Evolutionary conservation across 2,888 invertebrate genomes (phyloP), one percentile per base, ranked within the genome.

Genomic region (Apocheima hispidaria): DNA sequence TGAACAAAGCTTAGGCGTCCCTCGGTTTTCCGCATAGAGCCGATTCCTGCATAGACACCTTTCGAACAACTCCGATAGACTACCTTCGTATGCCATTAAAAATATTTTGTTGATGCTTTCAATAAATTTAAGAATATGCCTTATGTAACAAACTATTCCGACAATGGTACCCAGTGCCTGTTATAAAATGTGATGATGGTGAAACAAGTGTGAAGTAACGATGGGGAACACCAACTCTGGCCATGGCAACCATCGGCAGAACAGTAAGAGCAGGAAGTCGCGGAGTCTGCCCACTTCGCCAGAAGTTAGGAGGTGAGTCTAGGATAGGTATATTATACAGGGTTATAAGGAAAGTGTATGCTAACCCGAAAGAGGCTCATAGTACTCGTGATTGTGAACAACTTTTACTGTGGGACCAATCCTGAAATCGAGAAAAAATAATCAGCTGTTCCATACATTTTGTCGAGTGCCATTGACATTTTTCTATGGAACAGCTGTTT

Each of bases 251-350:
- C 79, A 85, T 46, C 84, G 87, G 57, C 88, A 89, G 65, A 81
- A 89, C 78, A 83, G 88, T 73, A 92, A 92, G 74, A 93, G 82
- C 80, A 90, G 94, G 74, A 95, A 95, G 80, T 94, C 94, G 48
- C 92, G 96, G 81, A 96, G 96, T 86, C 91, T 96, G 81, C 96
- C 96, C 63, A 96, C 96, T 69, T 96, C 96, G 57, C 96, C 96
- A 75, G 95, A 95, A 93, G 95, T 95, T 65, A 92, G 95, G 87
- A 95, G 96, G 96, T 96, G 94, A 64, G 81, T 72, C 4, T 26
- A 14, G 1, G 14, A 4, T 16, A 9, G 14, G 10, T 3, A 16
- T 18, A 38, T 18, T n/a, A n/a, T n/a, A n/a, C n/a, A n/a, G n/a
- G n/a, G n/a, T n/a, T n/a, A n/a, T n/a, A n/a, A n/a, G n/a, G n/a